Conservation (phyloP, 2,797 vertebrate genomes). For the Microctenopoma stevenorrisi region DNA sequence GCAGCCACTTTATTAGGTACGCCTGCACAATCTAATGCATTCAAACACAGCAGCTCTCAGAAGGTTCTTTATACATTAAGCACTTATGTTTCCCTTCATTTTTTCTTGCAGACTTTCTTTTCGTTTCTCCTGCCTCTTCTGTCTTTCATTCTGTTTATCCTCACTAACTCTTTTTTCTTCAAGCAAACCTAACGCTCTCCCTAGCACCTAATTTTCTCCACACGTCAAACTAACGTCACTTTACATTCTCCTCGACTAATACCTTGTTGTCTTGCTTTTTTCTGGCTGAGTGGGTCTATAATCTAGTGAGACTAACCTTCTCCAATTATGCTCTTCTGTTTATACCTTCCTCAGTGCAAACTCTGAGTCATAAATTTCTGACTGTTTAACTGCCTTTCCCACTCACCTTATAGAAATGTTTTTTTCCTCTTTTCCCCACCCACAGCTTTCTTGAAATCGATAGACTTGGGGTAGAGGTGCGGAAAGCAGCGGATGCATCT, state of each 20-base stretch:
- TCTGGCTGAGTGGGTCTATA: conserved; percentile 28
- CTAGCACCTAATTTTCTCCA: too few species aligned
- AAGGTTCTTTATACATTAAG: too few species aligned
- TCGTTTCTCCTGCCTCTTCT: too few species aligned
- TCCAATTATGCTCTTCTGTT: conserved; percentile 36
- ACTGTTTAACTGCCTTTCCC: conserved; percentile 54
- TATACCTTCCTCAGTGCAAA: conserved; percentile 39
- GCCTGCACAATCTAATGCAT: too few species aligned
- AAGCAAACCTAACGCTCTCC: too few species aligned
- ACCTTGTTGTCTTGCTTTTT: conserved; percentile 36
- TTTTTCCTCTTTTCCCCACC: conserved; percentile 6
- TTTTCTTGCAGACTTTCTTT: too few species aligned
- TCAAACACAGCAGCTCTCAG: too few species aligned
- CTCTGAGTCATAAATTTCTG: conserved; percentile 43
- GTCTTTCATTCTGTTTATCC: too few species aligned
- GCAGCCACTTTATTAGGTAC: too few species aligned
- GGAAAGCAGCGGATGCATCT: conserved; percentile 35
- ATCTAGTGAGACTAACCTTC: conserved; percentile 48
- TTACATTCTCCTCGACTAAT: conserved; percentile 49
- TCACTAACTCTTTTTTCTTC: too few species aligned
- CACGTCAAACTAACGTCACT: conserved; percentile 27
- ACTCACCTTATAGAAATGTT: conserved; percentile 33
- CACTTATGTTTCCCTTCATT: too few species aligned
- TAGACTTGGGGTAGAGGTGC: not conserved
- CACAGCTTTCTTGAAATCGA: conserved; percentile 64